These are phyloP conservation scores for Gastrophryne carolinensis DNA, from an alignment of 2,797 vertebrate genomes.

Conservation along the genomic window DNA sequence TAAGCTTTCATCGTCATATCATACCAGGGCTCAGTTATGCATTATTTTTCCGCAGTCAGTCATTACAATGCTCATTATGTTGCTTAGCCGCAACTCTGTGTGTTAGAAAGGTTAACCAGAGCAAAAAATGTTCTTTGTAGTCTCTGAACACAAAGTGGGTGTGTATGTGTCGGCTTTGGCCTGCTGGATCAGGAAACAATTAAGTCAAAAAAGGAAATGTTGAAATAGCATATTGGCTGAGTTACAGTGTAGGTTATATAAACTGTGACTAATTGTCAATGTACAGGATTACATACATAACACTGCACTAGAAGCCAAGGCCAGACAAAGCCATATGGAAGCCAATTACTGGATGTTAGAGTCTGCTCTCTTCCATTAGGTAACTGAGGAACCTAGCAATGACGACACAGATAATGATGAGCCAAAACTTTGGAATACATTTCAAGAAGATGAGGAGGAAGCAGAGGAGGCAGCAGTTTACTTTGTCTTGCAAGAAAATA, in stretches of 20 bases:
- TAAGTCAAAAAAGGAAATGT: not conserved
- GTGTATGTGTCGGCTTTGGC: not conserved
- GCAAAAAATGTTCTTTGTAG: constrained; percentile 3
- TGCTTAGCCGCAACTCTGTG: constrained; percentile 3
- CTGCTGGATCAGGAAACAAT: not conserved
- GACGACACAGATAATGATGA: constrained; percentile 77
- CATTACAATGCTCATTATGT: constrained; percentile 27
- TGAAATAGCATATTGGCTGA: no score
- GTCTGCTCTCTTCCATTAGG: constrained; percentile 66
- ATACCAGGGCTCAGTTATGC: not conserved
- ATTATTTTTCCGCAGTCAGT: not conserved
- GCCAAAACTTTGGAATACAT: constrained; percentile 82
- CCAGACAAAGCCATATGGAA: not conserved
- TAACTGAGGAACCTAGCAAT: constrained; percentile 88
- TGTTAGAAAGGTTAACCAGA: constrained; percentile 17
- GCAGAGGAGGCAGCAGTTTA: constrained; percentile 85
- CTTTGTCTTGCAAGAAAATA: constrained; percentile 95
- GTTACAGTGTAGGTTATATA: no score
- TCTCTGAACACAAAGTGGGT: not conserved
- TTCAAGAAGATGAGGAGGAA: constrained; percentile 83
- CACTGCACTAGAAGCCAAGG: no score
- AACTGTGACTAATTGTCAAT: no score
- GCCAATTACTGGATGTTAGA: not conserved
- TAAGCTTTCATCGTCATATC: constrained; percentile 27
- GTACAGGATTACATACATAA: not conserved